Conservation (phyloP, 2,797 vertebrate genomes). For the Poecilia gillii region DNA sequence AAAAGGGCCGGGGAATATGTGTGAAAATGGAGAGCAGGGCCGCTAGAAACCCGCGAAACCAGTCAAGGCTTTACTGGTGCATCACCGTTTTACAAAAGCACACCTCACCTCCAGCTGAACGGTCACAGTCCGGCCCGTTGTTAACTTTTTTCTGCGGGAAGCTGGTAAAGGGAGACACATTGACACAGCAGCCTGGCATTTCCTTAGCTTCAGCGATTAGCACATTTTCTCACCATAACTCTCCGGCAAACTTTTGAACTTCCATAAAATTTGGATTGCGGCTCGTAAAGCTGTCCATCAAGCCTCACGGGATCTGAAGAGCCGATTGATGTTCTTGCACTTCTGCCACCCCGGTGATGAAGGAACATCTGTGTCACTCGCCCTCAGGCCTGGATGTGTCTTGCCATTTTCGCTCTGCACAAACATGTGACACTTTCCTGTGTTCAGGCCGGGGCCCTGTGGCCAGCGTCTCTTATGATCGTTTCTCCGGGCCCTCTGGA, state of each 20-base stretch:
- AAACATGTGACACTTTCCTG: conserved; percentile 79
- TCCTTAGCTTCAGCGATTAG: neutral
- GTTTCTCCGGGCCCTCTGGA: conserved; percentile 57
- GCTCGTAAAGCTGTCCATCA: conserved; percentile 52
- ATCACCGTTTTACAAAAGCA: conserved; percentile 63
- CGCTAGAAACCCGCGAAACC: conserved; percentile 69
- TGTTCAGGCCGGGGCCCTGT: conserved; percentile 47
- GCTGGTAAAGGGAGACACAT: conserved; percentile 47
- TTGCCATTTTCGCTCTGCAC: conserved; percentile 67
- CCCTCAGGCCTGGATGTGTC: conserved; percentile 71
- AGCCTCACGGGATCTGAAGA: conserved; percentile 44
- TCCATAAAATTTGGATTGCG: conserved; percentile 32
- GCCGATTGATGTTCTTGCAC: conserved; percentile 56
- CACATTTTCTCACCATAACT: conserved; percentile 20
- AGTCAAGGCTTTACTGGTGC: conserved; percentile 64
- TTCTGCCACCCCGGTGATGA: conserved; percentile 53
- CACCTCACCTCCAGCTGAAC: conserved; percentile 57
- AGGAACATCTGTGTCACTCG: conserved; percentile 73
- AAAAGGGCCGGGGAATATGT: conserved; percentile 82
- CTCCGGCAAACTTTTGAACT: conserved; percentile 43
- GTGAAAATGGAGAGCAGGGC: conserved; percentile 78
- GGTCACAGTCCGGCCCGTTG: conserved; percentile 45
- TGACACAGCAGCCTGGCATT: neutral
- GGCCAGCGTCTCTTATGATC: conserved; percentile 73
- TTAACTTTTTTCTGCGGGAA: conserved; percentile 54